Percentiles rank a stretch among this genome's conserved stretches.
Conservation (phyloP, 2,888 invertebrate species). For the Pyralis farinalis region DNA sequence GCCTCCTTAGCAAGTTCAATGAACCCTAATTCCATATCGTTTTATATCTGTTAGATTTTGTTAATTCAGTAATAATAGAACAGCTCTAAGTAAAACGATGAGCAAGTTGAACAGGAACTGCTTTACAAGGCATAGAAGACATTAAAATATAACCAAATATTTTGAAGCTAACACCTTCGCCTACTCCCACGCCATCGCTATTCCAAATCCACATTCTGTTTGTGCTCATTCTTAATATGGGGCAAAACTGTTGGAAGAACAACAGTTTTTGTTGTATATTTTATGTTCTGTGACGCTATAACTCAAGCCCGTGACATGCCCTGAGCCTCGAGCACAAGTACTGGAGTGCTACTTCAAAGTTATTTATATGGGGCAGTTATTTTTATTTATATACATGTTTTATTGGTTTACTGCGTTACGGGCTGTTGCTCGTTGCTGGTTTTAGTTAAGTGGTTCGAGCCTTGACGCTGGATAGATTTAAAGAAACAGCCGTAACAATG, state of each 20-base stretch:
- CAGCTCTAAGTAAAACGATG: too few species aligned
- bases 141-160: too few species aligned
- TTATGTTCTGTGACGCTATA: constrained; percentile 79
- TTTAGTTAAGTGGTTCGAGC: constrained; percentile 48
- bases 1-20: too few species aligned
- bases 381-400: constrained; percentile 70
- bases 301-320: constrained; percentile 65
- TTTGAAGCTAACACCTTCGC: constrained; percentile 33
- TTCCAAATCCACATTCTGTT: constrained; percentile 76
- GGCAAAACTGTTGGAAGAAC: constrained; percentile 79
- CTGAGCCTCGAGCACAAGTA: constrained; percentile 65
- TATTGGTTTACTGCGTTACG: constrained; percentile 72
- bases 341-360: constrained; percentile 50
- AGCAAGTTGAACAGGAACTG: too few species aligned
- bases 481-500: not conserved
- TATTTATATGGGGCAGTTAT: constrained; percentile 64
- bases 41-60: too few species aligned
- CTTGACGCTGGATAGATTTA: constrained; percentile 18
- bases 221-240: constrained; percentile 80
- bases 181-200: constrained; percentile 27
- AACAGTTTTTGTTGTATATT: constrained; percentile 79
- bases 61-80: too few species aligned
- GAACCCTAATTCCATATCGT: too few species aligned
- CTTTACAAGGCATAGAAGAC: too few species aligned
- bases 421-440: constrained; percentile 56